Percentiles rank a stretch among this genome's conserved stretches.
phyloP scores from a whole-genome alignment of 2,888 invertebrate species.

The Hirudinaria manillensis region DNA sequence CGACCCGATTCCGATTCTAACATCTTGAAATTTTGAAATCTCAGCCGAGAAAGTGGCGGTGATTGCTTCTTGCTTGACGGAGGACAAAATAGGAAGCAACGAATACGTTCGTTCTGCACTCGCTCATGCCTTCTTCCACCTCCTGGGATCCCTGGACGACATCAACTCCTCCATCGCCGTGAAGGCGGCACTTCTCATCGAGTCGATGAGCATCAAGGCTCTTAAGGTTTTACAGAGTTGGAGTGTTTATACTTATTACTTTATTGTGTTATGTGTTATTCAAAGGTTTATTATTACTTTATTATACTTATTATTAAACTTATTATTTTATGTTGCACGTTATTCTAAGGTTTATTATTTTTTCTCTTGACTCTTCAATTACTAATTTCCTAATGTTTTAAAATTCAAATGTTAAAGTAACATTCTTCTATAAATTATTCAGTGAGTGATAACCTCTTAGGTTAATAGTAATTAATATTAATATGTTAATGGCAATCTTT shows the following conservation, averaged over 20 bases:
- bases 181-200: conserved; percentile 80
- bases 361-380: too few relatives aligned
- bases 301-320: too few relatives aligned
- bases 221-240: conserved; percentile 62
- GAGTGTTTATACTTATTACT: too few relatives aligned
- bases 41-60: conserved; percentile 85
- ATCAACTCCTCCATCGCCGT: conserved; percentile 90
- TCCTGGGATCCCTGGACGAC: conserved; percentile 92
- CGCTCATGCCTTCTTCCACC: conserved; percentile 91
- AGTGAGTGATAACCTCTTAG: not conserved
- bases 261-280: too few relatives aligned
- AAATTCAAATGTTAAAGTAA: not conserved
- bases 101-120: conserved; percentile 62
- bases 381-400: not conserved
- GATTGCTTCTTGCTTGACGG: conserved; percentile 82
- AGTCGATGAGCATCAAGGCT: conserved; percentile 83
- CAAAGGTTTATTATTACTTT: too few relatives aligned
- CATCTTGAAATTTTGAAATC: conserved; percentile 30
- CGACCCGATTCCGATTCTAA: too few relatives aligned
- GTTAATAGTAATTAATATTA: not conserved
- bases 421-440: not conserved
- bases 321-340: too few relatives aligned
- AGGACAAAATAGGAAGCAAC: conserved; percentile 67
- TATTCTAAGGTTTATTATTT: too few relatives aligned
- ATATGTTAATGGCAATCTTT: not conserved